These are phyloP conservation scores for Gadus chalcogrammus DNA, from an alignment of 2,113 vertebrate genomes.

Conservation along the genomic window DNA sequence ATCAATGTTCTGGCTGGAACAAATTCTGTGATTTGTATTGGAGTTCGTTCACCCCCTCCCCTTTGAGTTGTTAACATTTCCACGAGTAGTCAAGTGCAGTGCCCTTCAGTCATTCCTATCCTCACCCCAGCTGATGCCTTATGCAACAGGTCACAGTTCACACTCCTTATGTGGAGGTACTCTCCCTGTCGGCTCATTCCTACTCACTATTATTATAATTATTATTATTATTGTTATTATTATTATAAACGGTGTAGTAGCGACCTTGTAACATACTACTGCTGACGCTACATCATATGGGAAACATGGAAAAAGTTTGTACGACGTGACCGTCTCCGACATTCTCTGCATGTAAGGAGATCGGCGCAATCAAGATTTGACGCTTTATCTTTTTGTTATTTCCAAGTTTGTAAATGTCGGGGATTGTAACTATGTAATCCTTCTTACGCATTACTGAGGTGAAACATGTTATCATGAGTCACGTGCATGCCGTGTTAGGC, in stretches of 20 bases:
- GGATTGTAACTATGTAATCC: slow-evolving; percentile 73
- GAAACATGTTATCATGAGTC: slow-evolving; percentile 66
- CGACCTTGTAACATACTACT: slow-evolving; percentile 23
- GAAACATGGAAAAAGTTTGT: slow-evolving; percentile 33
- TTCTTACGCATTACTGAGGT: slow-evolving; percentile 62
- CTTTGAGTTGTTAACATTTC: slow-evolving; percentile 62
- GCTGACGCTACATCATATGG: slow-evolving; percentile 31
- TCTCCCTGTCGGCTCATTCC: too few species aligned
- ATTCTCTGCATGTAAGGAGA: slow-evolving; percentile 68
- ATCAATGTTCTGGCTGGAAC: slow-evolving; percentile 50
- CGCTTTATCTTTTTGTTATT: not conserved
- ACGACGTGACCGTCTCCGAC: slow-evolving; percentile 49
- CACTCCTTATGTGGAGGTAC: slow-evolving; percentile 24
- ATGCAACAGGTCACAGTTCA: slow-evolving; percentile 52
- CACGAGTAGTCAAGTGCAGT: slow-evolving; percentile 38
- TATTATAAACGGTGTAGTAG: slow-evolving; percentile 29
- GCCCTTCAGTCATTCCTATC: slow-evolving; percentile 38
- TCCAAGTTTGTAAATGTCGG: slow-evolving; percentile 76
- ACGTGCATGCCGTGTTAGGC: slow-evolving; percentile 66
- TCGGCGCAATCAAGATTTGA: slow-evolving; percentile 56
- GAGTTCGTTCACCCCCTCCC: slow-evolving; percentile 45
- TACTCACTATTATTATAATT: too few species aligned
- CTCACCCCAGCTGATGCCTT: slow-evolving; percentile 69
- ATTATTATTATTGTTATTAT: slow-evolving; percentile 32
- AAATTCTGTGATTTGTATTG: slow-evolving; percentile 57